Evolutionary conservation across 2,113 vertebrate species (phyloP), one percentile per base, ranked within the genome.

Genomic region (Lathamus discolor): DNA sequence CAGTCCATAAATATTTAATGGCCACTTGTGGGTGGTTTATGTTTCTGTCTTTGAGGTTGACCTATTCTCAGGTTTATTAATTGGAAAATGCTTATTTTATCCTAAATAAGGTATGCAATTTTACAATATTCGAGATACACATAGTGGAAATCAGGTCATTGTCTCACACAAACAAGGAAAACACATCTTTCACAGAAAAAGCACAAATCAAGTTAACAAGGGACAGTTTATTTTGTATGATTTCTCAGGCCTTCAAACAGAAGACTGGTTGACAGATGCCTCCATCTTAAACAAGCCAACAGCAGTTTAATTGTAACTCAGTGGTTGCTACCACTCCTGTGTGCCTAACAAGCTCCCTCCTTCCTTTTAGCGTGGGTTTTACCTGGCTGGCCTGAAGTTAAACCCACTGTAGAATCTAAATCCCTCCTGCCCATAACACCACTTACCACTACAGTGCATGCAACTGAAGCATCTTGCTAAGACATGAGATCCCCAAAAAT

Each of bases 1-100:
- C 0, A 0, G 76, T 88, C 88, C 93, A 94, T 95, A 96, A 95
- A 96, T 96, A 96, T 96, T 96, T 97, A 96, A 96, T 89, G 70
- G 81, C 94, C 88, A 96, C 93, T 93, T 87, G 88, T 97, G 83
- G 63, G 63, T 95, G 74, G 75, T 95, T 96, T 93, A 96, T 83
- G 90, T 68, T 84, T 59, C 93, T 93, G 93, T 93, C 95, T 93
- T 91, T 79, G 54, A 76, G 91, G 86, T 11, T 93, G 96, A 96
- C 94, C 95, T 93, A 77, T 69, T 92, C 86, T 22, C 74, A 91
- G 91, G 86, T 92, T 96, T 92, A 96, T 92, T 97, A 92, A 94
- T 92, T 87, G 63, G 86, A 94, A 91, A 82, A 93, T 78, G 92
- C 91, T 95, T 89, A 87, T 94, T 96, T 96, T 93, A 91, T 61